Percentiles rank a stretch among this genome's conserved stretches.
These are phyloP conservation scores for Lytechinus variegatus DNA, from an alignment of 35 echinoderm and acorn worm species.

Conservation along the genomic window DNA sequence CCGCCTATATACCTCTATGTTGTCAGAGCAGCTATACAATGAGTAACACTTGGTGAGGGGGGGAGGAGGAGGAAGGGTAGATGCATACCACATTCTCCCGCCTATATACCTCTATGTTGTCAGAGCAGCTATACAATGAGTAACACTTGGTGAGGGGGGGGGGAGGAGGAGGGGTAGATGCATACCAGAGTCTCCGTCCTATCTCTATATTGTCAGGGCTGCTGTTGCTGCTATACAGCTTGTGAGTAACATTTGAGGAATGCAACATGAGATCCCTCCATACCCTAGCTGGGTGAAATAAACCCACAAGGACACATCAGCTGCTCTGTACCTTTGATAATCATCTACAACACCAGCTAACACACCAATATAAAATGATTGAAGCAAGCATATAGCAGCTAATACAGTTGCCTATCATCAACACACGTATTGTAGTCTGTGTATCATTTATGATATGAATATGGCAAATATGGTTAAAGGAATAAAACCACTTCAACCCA, in stretches of 20 bases:
- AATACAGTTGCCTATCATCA: not conserved
- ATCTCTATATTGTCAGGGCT: not conserved
- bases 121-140: too few species aligned
- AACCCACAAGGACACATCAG: not conserved
- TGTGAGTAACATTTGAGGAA: constrained; percentile 12
- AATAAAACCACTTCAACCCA: too few species aligned
- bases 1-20: too few species aligned
- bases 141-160: not conserved
- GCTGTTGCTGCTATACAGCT: not conserved
- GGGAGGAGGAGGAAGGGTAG: too few species aligned
- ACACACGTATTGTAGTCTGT: not conserved
- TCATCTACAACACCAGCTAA: not conserved
- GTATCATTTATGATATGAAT: not conserved
- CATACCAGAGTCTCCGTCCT: not conserved
- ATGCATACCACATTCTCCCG: too few species aligned
- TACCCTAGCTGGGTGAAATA: not conserved
- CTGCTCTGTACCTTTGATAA: not conserved
- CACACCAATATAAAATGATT: not conserved
- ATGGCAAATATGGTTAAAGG: not conserved
- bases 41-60: too few species aligned
- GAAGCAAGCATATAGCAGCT: not conserved
- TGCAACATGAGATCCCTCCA: not conserved
- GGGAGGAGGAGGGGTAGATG: not conserved
- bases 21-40: too few species aligned
- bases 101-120: too few species aligned